A percentile compares a stretch with the other conserved stretches of the same genome.
Evolutionary conservation across 2,888 invertebrate genomes (phyloP).

Genomic region (Operophtera brumata): DNA sequence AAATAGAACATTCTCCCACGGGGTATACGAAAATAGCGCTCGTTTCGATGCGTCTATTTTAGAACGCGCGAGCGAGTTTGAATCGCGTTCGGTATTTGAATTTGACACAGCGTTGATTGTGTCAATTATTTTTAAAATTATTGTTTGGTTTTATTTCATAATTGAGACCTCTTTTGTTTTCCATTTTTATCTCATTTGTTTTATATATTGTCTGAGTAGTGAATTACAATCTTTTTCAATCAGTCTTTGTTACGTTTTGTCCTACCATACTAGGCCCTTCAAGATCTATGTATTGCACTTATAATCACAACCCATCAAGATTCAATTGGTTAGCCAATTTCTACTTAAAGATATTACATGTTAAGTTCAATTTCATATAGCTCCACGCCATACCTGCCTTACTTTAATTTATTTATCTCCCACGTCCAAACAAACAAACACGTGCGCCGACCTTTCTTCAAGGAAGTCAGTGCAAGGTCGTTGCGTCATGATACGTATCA

Average conservation of each 20-base stretch:
- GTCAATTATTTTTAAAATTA: neutral
- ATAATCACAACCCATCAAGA: neutral
- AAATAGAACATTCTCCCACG: constrained; percentile 71
- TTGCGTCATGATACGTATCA: constrained; percentile 15
- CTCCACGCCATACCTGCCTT: neutral
- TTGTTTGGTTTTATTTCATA: too few relatives aligned
- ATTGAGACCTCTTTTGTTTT: too few relatives aligned
- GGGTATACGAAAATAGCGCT: constrained; percentile 59
- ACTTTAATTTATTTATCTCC: constrained; percentile 1
- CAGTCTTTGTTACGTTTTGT: too few relatives aligned
- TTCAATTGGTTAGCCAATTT: neutral
- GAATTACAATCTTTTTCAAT: too few relatives aligned
- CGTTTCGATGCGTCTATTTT: constrained; percentile 40
- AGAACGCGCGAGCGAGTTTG: constrained; percentile 39
- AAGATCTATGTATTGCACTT: neutral
- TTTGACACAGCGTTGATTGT: constrained; percentile 11
- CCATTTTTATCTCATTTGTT: too few relatives aligned
- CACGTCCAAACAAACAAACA: constrained; percentile 21
- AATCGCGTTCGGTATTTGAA: constrained; percentile 25
- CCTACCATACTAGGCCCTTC: too few relatives aligned
- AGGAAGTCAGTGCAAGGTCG: constrained; percentile 35
- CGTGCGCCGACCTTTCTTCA: constrained; percentile 31
- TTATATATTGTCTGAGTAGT: too few relatives aligned
- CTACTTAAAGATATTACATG: neutral
- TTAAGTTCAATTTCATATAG: constrained; percentile 4